A percentile compares a stretch with the other conserved stretches of the same genome.
These are phyloP conservation scores for Cyprinodon tularosa DNA, from an alignment of 2,113 vertebrate genomes.

Conservation along the genomic window DNA sequence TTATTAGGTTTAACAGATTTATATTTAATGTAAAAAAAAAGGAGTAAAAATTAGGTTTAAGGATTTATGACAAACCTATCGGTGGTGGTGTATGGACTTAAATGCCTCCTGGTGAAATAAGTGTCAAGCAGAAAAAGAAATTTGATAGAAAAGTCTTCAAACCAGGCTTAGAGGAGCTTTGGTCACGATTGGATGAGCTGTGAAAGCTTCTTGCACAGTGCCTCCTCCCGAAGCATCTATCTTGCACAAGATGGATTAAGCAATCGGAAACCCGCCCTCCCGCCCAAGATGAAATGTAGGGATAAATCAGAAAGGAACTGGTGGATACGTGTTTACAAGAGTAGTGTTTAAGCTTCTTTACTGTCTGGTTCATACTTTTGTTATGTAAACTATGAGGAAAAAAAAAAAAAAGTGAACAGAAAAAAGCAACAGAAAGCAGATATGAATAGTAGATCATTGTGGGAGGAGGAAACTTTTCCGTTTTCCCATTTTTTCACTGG, in stretches of 20 bases:
- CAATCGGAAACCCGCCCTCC: slow-evolving; percentile 21
- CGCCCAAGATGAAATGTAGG: slow-evolving; percentile 28
- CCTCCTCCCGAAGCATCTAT: slow-evolving; percentile 30
- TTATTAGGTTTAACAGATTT: slow-evolving; percentile 54
- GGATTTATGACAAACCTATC: slow-evolving; percentile 18
- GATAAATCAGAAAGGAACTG: slow-evolving; percentile 32
- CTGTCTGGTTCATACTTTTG: slow-evolving; percentile 25
- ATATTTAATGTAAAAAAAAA: slow-evolving; percentile 43
- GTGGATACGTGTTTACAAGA: slow-evolving; percentile 34
- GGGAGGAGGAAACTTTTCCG: slow-evolving; percentile 14
- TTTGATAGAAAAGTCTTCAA: slow-evolving; percentile 17
- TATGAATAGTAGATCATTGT: slow-evolving; percentile 12
- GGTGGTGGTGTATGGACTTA: neutral
- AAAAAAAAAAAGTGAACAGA: slow-evolving; percentile 17
- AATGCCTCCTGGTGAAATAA: slow-evolving; percentile 3
- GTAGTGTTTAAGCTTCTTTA: slow-evolving; percentile 62
- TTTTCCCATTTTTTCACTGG: neutral
- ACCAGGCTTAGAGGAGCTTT: slow-evolving; percentile 24
- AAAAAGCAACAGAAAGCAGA: slow-evolving; percentile 10
- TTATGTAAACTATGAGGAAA: slow-evolving; percentile 27
- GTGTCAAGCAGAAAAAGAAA: slow-evolving; percentile 9
- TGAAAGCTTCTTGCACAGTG: slow-evolving; percentile 48
- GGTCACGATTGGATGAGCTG: slow-evolving; percentile 12
- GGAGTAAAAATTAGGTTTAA: slow-evolving; percentile 10
- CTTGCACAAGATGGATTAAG: slow-evolving; percentile 40